Evolutionary conservation across 2,113 vertebrate species (phyloP), one percentile per base, ranked within the genome.

Genomic region (Cercocebus atys): DNA sequence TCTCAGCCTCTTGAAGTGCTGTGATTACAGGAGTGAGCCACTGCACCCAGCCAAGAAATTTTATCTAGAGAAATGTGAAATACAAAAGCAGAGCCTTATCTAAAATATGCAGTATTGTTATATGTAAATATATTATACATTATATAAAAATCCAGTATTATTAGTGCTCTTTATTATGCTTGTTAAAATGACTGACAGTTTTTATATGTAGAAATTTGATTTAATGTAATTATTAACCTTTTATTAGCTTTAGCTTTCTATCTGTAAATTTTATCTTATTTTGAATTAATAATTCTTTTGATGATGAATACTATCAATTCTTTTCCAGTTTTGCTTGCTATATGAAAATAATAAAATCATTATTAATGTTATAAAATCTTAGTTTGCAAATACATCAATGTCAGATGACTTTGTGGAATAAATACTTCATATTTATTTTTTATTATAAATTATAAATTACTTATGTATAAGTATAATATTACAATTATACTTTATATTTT

Each of bases 271-370:
- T 45, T 23, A 45, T 5, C 5, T 35, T 92, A 95, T 90, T 96
- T 93, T 95, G 40, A 27, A 55, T 11, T 66, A 43, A 92, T 22
- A 70, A 95, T 97, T 93, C 57, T 93, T 94, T 97, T 88, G 80
- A 76, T 40, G 68, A 35, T 88, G 1, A 55, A 23, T 23, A 85
- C 11, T 59, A 85, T 88, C 30, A 93, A 32, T 25, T 7, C 10
- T 90, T 94, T 82, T 13, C 45, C 84, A 88, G 45, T 32, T 68
- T 79, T 23, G 32, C 0, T 91, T 84, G 57, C 0, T 88, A 75
- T 64, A 76, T n/a, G 22, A 92, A 40, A 90, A 35, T 3, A 86
- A 45, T 61, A 73, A 80, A 35, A n/a, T 45, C 8, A 80, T 52
- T 68, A 83, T 30, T 61, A 76, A 47, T 57, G 20, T 83, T 30